A percentile compares a stretch with the other conserved stretches of the same genome.
Evolutionary conservation across 2,113 vertebrate genomes (phyloP).

Genomic region (Oophaga pumilio): DNA sequence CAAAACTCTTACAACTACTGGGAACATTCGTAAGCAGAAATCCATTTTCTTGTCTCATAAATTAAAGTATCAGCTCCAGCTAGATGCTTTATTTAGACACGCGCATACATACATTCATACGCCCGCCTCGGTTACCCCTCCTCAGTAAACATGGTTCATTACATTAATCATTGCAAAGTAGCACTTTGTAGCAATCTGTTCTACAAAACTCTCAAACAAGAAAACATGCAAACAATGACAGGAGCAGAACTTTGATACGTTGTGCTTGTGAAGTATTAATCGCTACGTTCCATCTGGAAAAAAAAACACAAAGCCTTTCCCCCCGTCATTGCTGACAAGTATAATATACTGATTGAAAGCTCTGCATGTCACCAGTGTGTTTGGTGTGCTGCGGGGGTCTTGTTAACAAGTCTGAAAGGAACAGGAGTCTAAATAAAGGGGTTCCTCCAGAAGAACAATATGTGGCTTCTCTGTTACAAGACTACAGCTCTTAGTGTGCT

Average conservation of each 20-base stretch:
- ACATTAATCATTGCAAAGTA: constrained; percentile 27
- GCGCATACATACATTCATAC: neutral
- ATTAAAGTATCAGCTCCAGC: neutral
- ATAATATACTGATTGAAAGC: constrained; percentile 28
- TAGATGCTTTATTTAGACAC: neutral
- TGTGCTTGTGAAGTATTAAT: neutral
- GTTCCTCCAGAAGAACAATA: neutral
- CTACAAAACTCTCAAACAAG: constrained; percentile 16
- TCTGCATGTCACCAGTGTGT: neutral
- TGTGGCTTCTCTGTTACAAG: neutral
- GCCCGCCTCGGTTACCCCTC: neutral
- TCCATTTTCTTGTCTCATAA: neutral
- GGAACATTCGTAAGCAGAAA: no score
- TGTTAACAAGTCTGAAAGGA: constrained; percentile 19
- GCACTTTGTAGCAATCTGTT: constrained; percentile 36
- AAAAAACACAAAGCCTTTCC: neutral
- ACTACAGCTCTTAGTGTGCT: neutral
- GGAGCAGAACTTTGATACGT: constrained; percentile 10
- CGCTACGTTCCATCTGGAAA: constrained; percentile 14
- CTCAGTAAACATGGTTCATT: neutral
- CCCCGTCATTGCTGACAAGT: constrained; percentile 28
- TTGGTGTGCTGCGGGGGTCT: constrained; percentile 18
- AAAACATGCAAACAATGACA: constrained; percentile 35
- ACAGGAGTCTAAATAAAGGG: neutral
- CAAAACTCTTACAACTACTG: neutral